A percentile compares a stretch with the other conserved stretches of the same genome.
Evolutionary conservation across 2,888 invertebrate species (phyloP).

Genomic region (Acleris holmiana): DNA sequence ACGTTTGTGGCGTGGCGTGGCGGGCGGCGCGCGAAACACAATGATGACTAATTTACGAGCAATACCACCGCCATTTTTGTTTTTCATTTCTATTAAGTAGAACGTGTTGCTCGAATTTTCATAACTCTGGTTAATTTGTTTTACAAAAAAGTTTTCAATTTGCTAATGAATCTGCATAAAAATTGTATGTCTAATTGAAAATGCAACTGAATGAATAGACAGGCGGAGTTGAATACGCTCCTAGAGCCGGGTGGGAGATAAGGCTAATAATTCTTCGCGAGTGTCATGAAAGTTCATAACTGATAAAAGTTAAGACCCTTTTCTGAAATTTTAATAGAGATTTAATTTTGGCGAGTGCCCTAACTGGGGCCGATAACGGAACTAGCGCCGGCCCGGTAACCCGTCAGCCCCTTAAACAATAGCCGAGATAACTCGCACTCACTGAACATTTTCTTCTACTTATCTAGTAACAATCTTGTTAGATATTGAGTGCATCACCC

Average conservation of each 20-base stretch:
- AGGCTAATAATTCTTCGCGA: conserved; percentile 80
- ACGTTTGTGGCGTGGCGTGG: conserved; percentile 57
- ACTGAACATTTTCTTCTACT: not conserved
- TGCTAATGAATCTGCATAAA: conserved; percentile 35
- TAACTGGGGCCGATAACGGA: conserved; percentile 59
- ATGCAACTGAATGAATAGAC: conserved; percentile 62
- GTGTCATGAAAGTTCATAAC: conserved; percentile 82
- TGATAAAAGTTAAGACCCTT: conserved; percentile 81
- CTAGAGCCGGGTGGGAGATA: conserved; percentile 70
- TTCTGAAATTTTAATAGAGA: conserved; percentile 81
- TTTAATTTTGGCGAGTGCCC: conserved; percentile 76
- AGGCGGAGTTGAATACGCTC: conserved; percentile 61
- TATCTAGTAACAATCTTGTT: not conserved
- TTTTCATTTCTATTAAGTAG: conserved; percentile 56
- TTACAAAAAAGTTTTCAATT: conserved; percentile 31
- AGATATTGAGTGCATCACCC: not conserved
- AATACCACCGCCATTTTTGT: conserved; percentile 63
- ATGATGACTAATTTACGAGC: conserved; percentile 73
- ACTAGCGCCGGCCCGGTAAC: conserved; percentile 48
- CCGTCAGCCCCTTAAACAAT: conserved; percentile 40
- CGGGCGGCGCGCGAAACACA: conserved; percentile 59
- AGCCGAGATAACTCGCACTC: conserved; percentile 31
- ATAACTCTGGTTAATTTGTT: conserved; percentile 56
- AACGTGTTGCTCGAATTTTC: conserved; percentile 49
- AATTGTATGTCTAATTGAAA: conserved; percentile 61